Conservation (phyloP, 2,113 vertebrate species). For the Phodopus roborovskii region DNA sequence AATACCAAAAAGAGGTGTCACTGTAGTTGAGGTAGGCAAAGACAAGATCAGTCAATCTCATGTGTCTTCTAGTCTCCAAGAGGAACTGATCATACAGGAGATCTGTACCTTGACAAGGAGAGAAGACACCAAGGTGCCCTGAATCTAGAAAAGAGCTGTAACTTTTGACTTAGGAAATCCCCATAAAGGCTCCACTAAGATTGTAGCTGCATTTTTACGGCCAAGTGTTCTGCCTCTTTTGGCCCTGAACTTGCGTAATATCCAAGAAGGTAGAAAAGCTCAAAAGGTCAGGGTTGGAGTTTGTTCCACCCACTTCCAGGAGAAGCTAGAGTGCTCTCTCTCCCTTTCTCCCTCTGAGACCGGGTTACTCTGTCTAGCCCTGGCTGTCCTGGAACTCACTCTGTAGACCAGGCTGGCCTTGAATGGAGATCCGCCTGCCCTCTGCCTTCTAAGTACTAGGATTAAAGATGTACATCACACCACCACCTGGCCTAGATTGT, state of each 20-base stretch:
- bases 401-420: not conserved
- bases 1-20: not conserved
- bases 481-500: not conserved
- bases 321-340: not conserved
- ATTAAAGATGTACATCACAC: not conserved
- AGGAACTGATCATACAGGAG: not conserved
- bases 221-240: not conserved
- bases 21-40: not conserved
- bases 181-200: slow-evolving; percentile 25
- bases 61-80: not conserved
- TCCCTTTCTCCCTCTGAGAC: not conserved
- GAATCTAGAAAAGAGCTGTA: not conserved
- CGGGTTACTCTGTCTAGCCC: not conserved
- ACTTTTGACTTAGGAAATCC: slow-evolving; percentile 29
- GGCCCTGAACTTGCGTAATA: slow-evolving; percentile 19
- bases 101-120: not conserved
- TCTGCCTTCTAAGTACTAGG: not conserved
- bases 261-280: slow-evolving; percentile 62
- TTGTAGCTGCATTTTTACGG: slow-evolving; percentile 53
- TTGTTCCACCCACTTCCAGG: slow-evolving; percentile 46
- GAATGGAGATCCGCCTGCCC: not conserved
- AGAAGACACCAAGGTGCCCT: not conserved
- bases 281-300: slow-evolving; percentile 68
- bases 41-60: not conserved
- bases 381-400: not conserved